A percentile compares a stretch with the other conserved stretches of the same genome.
Evolutionary conservation across 35 echinoderm and acorn worm genomes (phyloP).

Genomic region (Ophiothrix spiculata): DNA sequence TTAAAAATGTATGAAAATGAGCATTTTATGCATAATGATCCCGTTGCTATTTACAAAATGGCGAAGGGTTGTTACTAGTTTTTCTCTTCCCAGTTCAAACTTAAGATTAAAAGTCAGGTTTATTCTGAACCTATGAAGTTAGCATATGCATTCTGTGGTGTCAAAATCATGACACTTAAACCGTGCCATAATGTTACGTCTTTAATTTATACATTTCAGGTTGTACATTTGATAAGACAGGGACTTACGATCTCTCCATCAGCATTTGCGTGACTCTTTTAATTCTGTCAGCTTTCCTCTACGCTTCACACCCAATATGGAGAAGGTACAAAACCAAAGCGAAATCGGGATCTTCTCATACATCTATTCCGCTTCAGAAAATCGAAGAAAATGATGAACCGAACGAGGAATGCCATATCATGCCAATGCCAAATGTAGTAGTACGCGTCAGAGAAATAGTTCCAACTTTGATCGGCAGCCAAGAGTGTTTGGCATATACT

Average conservation of each 20-base stretch:
- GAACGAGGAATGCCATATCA: neutral
- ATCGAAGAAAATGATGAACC: neutral
- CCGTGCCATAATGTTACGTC: too few species aligned
- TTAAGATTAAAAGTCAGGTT: too few species aligned
- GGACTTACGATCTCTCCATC: neutral
- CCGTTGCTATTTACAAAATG: too few species aligned
- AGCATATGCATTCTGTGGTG: too few species aligned
- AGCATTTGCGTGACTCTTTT: neutral
- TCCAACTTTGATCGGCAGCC: neutral
- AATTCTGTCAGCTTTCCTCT: neutral
- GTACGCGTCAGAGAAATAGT: neutral
- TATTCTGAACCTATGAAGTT: too few species aligned
- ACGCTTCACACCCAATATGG: neutral
- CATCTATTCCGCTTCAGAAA: too few species aligned
- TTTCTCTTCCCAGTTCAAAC: too few species aligned
- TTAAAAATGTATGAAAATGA: too few species aligned
- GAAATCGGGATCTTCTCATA: neutral
- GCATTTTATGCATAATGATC: too few species aligned
- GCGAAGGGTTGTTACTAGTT: too few species aligned
- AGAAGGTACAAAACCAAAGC: neutral
- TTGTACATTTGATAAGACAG: neutral
- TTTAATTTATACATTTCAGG: too few species aligned
- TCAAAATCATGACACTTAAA: too few species aligned
- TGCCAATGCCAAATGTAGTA: neutral
- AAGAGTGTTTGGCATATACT: neutral